These are phyloP conservation scores for Drosophila ezoana DNA, from an alignment of 2,888 invertebrate species.

Conservation along the genomic window DNA sequence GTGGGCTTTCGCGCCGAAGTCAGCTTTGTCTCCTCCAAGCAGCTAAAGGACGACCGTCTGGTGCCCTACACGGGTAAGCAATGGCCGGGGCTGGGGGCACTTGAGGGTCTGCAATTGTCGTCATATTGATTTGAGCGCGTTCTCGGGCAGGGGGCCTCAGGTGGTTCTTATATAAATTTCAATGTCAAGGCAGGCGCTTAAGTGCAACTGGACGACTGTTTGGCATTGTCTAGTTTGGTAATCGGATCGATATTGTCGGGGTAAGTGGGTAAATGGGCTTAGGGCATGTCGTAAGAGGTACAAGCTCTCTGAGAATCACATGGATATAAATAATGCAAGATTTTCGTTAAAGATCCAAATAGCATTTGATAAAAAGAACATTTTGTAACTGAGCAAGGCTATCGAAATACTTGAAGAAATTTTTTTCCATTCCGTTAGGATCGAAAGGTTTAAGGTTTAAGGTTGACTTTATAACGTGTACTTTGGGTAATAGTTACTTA, in stretches of 20 bases:
- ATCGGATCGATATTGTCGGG: slow-evolving; percentile 61
- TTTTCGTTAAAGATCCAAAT: too few relatives aligned
- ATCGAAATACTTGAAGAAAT: neutral
- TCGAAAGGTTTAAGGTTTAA: too few relatives aligned
- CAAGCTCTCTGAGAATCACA: neutral
- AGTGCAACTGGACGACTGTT: slow-evolving; percentile 52
- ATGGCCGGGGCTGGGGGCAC: slow-evolving; percentile 30
- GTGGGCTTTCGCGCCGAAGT: slow-evolving; percentile 89
- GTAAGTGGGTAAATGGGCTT: slow-evolving; percentile 17
- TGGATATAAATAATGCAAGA: neutral
- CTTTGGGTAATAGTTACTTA: too few relatives aligned
- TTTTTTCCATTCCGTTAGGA: neutral
- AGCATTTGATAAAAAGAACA: too few relatives aligned
- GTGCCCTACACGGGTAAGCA: slow-evolving; percentile 83
- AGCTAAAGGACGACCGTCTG: slow-evolving; percentile 81
- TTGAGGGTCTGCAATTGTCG: slow-evolving; percentile 71
- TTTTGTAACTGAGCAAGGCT: too few relatives aligned
- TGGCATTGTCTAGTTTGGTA: slow-evolving; percentile 54
- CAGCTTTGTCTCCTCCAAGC: slow-evolving; percentile 83
- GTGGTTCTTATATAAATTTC: slow-evolving; percentile 55
- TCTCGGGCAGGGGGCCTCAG: neutral
- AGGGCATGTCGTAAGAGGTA: slow-evolving; percentile 10
- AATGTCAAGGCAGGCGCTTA: slow-evolving; percentile 64
- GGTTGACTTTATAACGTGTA: too few relatives aligned
- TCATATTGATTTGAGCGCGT: slow-evolving; percentile 65